Evolutionary conservation across 2,888 invertebrate species (phyloP).

Genomic region (Andrena hattorfiana): DNA sequence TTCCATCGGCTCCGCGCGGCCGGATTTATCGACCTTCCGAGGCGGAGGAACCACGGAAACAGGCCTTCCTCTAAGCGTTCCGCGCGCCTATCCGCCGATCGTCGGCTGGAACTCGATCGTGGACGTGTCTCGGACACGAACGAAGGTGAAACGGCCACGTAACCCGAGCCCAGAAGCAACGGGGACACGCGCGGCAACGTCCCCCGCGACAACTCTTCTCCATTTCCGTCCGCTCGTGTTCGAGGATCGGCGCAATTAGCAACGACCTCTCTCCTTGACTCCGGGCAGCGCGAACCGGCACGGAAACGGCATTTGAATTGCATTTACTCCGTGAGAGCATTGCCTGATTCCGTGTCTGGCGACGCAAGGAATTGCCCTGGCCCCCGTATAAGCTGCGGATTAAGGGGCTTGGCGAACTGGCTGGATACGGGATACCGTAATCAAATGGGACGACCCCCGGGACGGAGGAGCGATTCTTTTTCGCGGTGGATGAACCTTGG

Average conservation of each 20-base stretch:
- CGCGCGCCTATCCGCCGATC: slow-evolving; percentile 41
- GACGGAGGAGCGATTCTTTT: slow-evolving; percentile 18
- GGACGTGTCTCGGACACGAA: slow-evolving; percentile 31
- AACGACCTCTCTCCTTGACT: slow-evolving; percentile 67
- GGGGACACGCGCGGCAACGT: slow-evolving; percentile 45
- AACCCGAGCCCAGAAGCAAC: slow-evolving; percentile 36
- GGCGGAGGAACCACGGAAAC: slow-evolving; percentile 55
- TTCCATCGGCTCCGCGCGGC: slow-evolving; percentile 69
- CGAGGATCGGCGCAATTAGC: slow-evolving; percentile 71
- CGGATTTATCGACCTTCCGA: slow-evolving; percentile 67
- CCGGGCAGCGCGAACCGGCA: slow-evolving; percentile 32
- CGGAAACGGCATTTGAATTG: slow-evolving; percentile 62
- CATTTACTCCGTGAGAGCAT: slow-evolving; percentile 64
- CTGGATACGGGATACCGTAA: slow-evolving; percentile 28
- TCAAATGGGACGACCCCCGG: slow-evolving; percentile 40
- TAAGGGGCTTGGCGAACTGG: slow-evolving; percentile 35
- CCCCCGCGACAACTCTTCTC: slow-evolving; percentile 76
- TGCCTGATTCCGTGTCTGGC: slow-evolving; percentile 63
- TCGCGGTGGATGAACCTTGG: background rate
- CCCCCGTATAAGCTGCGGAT: slow-evolving; percentile 47
- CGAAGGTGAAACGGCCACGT: slow-evolving; percentile 43
- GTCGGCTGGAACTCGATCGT: slow-evolving; percentile 14
- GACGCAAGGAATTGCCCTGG: slow-evolving; percentile 55
- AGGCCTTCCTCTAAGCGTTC: slow-evolving; percentile 25
- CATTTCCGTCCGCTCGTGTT: slow-evolving; percentile 74